These are phyloP conservation scores for Phalacrocorax aristotelis DNA, from an alignment of 2,113 vertebrate genomes.

Conservation along the genomic window DNA sequence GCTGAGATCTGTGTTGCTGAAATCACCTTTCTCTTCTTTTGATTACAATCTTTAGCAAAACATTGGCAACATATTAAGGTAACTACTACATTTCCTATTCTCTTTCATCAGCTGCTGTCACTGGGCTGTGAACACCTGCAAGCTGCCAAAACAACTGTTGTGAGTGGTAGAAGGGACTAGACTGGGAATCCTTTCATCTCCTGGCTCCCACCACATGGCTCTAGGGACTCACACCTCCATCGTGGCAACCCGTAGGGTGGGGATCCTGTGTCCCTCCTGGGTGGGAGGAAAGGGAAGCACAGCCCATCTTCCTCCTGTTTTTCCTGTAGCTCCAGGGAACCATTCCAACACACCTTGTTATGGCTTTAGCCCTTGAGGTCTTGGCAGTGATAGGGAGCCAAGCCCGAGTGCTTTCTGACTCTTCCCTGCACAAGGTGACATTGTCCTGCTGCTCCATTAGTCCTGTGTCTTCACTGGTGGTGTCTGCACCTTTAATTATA, in stretches of 20 bases:
- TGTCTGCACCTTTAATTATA: background rate
- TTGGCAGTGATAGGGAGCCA: background rate
- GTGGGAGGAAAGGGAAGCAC: background rate
- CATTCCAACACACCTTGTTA: background rate
- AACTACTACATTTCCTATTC: slow-evolving; percentile 5
- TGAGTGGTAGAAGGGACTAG: background rate
- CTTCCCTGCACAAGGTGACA: background rate
- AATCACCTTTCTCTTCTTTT: slow-evolving; percentile 1
- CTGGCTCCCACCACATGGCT: background rate
- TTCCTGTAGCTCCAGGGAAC: slow-evolving; percentile 9
- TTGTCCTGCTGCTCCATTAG: background rate
- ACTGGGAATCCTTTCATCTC: background rate
- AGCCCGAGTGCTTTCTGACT: background rate
- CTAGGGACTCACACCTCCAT: background rate
- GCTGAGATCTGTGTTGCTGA: background rate
- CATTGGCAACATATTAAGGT: background rate
- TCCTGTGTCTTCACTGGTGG: background rate
- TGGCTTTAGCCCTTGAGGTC: background rate
- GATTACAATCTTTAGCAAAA: background rate
- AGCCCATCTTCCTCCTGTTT: background rate
- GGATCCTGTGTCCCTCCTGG: background rate
- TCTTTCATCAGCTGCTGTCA: background rate
- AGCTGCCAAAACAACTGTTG: slow-evolving; percentile 18
- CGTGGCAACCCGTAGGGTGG: background rate
- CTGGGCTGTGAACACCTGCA: slow-evolving; percentile 19